Base-by-base conservation (phyloP, 2,113 vertebrate species). In the Corythornis madagascariensis region DNA sequence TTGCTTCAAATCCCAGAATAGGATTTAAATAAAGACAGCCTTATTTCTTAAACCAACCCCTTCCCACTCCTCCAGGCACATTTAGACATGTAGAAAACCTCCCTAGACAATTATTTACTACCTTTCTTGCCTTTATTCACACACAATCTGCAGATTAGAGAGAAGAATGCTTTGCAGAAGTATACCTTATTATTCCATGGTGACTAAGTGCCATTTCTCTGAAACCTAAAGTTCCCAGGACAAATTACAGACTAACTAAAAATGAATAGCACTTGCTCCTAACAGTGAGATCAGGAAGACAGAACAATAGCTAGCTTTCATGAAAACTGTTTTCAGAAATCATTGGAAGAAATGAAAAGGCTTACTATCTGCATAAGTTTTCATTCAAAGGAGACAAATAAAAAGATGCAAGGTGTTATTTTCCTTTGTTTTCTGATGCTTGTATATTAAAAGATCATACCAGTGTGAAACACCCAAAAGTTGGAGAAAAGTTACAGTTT, bases 21-120 rank as follows among this genome's bases (percentile, higher is more conserved):
- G 10, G 50, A 53, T 66, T 94, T 89, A 76, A 86, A 95, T 73
- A 94, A 92, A 89, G 77, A 31, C 53, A 84, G 29, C 5, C n/a
- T 93, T 92, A 28, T 89, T 92, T 91, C 75, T 85, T 72, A 76
- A 73, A 29, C 42, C 63, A 70, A 38, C 26, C 7, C 9, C 17
- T 66, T 84, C 40, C 43, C 31, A 64, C 42, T 80, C 57, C 22
- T 38, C 19, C 71, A 75, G 42, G 29, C 42, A 66, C 0, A 12
- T 89, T 94, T 91, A 87, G 13, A 53, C 70, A 73, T 40, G 91
- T 84, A 70, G 87, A 61, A 92, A 87, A 69, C 65, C 71, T 76
- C 50, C 50, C 71, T 77, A 33, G 82, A 40, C 38, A 96, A 89
- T 94, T 88, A 92, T 94, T 94, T 89, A 83, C 93, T 91, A 63